Percentiles rank a stretch among this genome's conserved stretches.
Evolutionary conservation across 2,888 invertebrate genomes (phyloP).

Genomic region (Blastobasis adustella): DNA sequence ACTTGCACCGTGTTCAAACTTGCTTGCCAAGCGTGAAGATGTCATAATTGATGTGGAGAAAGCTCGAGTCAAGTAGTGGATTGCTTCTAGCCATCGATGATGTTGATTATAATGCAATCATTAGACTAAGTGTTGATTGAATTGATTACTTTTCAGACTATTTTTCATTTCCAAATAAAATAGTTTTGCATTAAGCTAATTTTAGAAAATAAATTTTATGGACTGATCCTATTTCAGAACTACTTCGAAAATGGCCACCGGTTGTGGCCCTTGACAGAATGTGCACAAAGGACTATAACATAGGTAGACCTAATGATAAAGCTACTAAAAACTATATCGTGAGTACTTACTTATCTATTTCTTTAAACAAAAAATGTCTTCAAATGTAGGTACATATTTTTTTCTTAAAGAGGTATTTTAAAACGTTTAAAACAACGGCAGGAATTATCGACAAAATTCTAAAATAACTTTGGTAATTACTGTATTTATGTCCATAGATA

Average conservation of each 20-base stretch:
- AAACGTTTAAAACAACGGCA: not conserved
- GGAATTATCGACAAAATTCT: not conserved
- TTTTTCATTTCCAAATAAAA: no score
- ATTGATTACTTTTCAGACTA: no score
- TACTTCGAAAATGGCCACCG: conserved; percentile 51
- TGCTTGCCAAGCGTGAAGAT: no score
- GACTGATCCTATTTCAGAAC: conserved; percentile 28
- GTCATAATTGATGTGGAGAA: no score
- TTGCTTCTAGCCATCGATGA: no score
- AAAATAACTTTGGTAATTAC: not conserved
- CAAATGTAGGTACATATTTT: not conserved
- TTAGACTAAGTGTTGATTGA: no score
- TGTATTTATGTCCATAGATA: not conserved
- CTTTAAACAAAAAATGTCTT: not conserved
- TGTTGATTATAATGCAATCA: no score
- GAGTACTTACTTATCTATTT: conserved; percentile 9
- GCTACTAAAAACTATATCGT: conserved; percentile 22
- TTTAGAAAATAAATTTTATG: no score
- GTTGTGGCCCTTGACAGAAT: conserved; percentile 45
- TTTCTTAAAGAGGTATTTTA: not conserved
- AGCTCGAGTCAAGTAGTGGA: no score
- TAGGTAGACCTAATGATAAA: conserved; percentile 22
- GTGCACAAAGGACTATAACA: conserved; percentile 61
- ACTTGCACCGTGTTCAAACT: no score
- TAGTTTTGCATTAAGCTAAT: no score